phyloP scores from a whole-genome alignment of 1,140 invertebrate genomes.

The Drosophila sp. region DNA sequence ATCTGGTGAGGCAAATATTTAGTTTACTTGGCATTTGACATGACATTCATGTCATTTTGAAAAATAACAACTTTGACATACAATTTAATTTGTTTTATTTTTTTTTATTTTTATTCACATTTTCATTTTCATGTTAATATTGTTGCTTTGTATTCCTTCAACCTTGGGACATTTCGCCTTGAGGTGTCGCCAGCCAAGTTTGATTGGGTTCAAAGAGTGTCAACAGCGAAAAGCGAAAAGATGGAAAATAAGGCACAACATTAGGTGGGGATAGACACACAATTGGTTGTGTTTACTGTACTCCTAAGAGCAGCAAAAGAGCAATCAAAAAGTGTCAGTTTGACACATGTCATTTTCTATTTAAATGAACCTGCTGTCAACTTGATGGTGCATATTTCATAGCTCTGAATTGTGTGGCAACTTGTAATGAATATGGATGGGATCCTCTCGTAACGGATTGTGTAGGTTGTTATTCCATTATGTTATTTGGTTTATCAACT shows the following conservation, averaged over 20 bases:
- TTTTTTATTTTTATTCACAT: slow-evolving; percentile 40
- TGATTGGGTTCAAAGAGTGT: slow-evolving; percentile 56
- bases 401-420: slow-evolving; percentile 17
- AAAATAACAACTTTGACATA: slow-evolving; percentile 70
- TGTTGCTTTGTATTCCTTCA: slow-evolving; percentile 28
- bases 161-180: slow-evolving; percentile 66
- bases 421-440: slow-evolving; percentile 47
- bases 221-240: slow-evolving; percentile 45
- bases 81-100: slow-evolving; percentile 69
- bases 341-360: slow-evolving; percentile 73
- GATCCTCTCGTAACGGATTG: background rate
- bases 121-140: slow-evolving; percentile 21
- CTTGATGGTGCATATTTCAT: slow-evolving; percentile 60
- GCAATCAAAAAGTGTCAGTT: slow-evolving; percentile 73
- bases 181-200: slow-evolving; percentile 58
- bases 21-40: slow-evolving; percentile 67
- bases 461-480: background rate
- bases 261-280: background rate
- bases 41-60: slow-evolving; percentile 69
- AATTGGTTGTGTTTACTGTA: slow-evolving; percentile 53
- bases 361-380: slow-evolving; percentile 70
- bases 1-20: slow-evolving; percentile 42
- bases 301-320: slow-evolving; percentile 26
- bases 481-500: background rate
- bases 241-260: slow-evolving; percentile 29